Percentiles rank a stretch among this genome's conserved stretches.
Evolutionary conservation across 2,888 invertebrate genomes (phyloP).

Genomic region (Lithophane semibrunnea): DNA sequence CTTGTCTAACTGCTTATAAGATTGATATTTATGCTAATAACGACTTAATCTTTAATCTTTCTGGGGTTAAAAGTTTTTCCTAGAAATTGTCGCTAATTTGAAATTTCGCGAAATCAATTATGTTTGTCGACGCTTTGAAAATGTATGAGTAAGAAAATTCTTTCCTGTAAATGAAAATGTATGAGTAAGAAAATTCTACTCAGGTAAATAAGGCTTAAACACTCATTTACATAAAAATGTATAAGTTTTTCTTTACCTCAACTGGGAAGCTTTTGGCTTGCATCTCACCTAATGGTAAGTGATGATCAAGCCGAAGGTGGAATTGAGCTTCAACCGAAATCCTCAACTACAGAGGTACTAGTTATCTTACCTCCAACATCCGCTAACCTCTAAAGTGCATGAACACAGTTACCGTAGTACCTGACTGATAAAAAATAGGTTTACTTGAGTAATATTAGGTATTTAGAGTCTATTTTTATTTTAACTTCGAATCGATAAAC

Average conservation of each 20-base stretch:
- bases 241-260: background rate
- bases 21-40: constrained; percentile 41
- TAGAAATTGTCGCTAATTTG: constrained; percentile 17
- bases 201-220: background rate
- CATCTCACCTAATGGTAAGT: too few species aligned
- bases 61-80: constrained; percentile 40
- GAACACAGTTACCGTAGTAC: background rate
- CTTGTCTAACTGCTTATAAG: constrained; percentile 19
- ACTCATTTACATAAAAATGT: background rate
- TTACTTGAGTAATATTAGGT: background rate
- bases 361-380: too few species aligned
- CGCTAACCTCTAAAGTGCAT: background rate
- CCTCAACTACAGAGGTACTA: too few species aligned
- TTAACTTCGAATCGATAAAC: background rate
- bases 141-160: background rate
- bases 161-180: too few species aligned
- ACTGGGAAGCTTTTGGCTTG: background rate
- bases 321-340: too few species aligned
- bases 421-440: background rate
- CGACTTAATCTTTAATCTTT: constrained; percentile 10
- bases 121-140: constrained; percentile 11
- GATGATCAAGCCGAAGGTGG: too few species aligned
- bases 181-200: too few species aligned
- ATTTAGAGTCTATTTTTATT: background rate
- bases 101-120: constrained; percentile 8